Percentiles rank a stretch among this genome's conserved stretches.
phyloP scores from a whole-genome alignment of 2,797 vertebrate genomes.

The Nasua narica region DNA sequence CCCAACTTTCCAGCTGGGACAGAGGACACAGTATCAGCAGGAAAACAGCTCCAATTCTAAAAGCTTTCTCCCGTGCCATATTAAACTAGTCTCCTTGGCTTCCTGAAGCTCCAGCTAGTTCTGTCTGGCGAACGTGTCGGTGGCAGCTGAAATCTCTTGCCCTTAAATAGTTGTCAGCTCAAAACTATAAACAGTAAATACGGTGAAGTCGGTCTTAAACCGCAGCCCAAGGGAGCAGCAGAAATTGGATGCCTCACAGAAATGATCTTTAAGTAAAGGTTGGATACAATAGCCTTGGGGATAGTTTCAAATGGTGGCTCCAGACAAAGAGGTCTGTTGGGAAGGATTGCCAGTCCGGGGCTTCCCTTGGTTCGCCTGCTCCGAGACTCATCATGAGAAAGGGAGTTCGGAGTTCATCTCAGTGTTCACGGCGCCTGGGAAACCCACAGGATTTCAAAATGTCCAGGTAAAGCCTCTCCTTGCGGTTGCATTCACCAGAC shows the following conservation, averaged over 20 bases:
- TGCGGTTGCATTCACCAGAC: not conserved
- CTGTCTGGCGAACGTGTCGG: not conserved
- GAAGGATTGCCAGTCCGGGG: not conserved
- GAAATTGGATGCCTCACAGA: constrained; percentile 75
- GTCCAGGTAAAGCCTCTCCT: not conserved
- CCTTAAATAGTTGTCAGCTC: constrained; percentile 55
- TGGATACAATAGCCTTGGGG: constrained; percentile 62
- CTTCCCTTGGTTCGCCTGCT: not conserved
- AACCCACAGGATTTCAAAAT: not conserved
- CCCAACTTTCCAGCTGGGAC: not conserved
- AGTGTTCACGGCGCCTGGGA: not conserved
- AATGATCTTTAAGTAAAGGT: constrained; percentile 83
- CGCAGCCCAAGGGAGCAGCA: constrained; percentile 70
- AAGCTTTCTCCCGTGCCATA: not conserved
- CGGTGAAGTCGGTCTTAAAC: constrained; percentile 14
- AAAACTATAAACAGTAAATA: constrained; percentile 59
- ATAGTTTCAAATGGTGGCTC: constrained; percentile 66
- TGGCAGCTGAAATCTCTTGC: constrained; percentile 49
- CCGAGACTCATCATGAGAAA: not conserved
- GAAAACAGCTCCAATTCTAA: not conserved
- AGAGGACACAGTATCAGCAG: not conserved
- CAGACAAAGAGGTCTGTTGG: not conserved
- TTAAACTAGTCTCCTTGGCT: constrained; percentile 13
- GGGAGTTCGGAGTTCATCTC: not conserved
- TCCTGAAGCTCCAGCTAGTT: not conserved